Conservation (phyloP, 2,888 invertebrate species). For the Leptopterna dolabrata region DNA sequence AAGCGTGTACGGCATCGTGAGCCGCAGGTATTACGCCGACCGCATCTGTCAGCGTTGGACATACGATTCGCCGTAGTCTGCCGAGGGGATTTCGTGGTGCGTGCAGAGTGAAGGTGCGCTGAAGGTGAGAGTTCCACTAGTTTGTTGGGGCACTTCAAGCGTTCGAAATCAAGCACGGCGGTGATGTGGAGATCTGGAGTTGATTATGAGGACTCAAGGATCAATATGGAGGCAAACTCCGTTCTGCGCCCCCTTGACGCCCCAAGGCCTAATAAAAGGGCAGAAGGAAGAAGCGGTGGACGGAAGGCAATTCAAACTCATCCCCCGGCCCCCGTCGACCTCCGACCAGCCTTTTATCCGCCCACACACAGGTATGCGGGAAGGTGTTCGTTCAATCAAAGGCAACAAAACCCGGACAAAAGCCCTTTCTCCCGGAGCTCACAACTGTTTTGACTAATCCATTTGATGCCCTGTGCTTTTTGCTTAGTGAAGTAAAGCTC, state of each 20-base stretch:
- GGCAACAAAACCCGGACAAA: slow-evolving; percentile 8
- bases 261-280: slow-evolving; percentile 10
- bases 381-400: slow-evolving; percentile 6
- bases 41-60: neutral
- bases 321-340: neutral
- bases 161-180: neutral
- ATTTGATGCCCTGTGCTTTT: neutral
- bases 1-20: neutral
- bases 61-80: neutral
- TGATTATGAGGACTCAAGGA: slow-evolving; percentile 17
- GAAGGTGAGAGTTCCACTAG: neutral
- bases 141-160: neutral
- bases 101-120: neutral
- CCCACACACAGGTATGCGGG: neutral
- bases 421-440: neutral
- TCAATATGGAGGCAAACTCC: slow-evolving; percentile 14
- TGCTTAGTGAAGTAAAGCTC: neutral
- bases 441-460: slow-evolving; percentile 2
- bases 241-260: neutral
- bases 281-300: slow-evolving; percentile 18
- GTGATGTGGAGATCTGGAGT: neutral
- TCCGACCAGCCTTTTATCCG: neutral
- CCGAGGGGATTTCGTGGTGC: neutral
- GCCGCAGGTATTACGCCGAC: neutral
- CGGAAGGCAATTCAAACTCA: slow-evolving; percentile 27